Conservation (phyloP, 1,140 invertebrate genomes). For the Heterodera schachtii region DNA sequence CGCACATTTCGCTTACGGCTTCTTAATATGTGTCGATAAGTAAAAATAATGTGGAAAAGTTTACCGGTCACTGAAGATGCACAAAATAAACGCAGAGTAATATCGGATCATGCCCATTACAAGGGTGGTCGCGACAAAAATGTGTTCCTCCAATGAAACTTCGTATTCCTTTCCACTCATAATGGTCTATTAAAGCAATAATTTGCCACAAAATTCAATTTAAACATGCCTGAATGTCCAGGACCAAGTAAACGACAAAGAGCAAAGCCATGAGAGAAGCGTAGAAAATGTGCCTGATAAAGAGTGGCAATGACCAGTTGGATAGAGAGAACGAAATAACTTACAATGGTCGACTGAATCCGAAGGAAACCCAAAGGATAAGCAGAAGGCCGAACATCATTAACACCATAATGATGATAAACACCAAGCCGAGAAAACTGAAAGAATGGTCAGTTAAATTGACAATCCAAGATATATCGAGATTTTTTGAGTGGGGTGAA, state of each 20-base stretch:
- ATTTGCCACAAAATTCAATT: slow-evolving; percentile 5
- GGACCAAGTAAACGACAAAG: slow-evolving; percentile 71
- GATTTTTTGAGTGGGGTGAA: too few relatives aligned
- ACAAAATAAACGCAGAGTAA: slow-evolving; percentile 60
- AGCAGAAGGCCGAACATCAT: slow-evolving; percentile 61
- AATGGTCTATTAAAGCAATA: slow-evolving; percentile 66
- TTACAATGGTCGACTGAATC: slow-evolving; percentile 9
- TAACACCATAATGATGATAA: slow-evolving; percentile 59
- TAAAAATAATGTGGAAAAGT: not conserved
- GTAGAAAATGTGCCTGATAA: slow-evolving; percentile 49
- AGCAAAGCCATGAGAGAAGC: slow-evolving; percentile 56
- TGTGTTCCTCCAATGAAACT: slow-evolving; percentile 73
- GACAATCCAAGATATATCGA: too few relatives aligned
- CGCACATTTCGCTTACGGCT: not conserved
- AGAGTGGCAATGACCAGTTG: not conserved
- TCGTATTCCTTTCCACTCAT: slow-evolving; percentile 74
- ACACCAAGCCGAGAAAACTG: slow-evolving; percentile 58
- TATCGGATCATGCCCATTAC: slow-evolving; percentile 62
- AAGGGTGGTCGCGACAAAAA: slow-evolving; percentile 72
- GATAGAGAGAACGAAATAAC: not conserved
- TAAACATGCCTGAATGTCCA: slow-evolving; percentile 71
- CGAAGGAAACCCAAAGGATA: slow-evolving; percentile 39
- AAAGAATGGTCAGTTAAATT: slow-evolving; percentile 15
- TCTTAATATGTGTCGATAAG: not conserved
- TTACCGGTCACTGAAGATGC: slow-evolving; percentile 44